Base-by-base conservation (phyloP, 92 coral and sea anemone species). In the Paragorgia papillata region DNA sequence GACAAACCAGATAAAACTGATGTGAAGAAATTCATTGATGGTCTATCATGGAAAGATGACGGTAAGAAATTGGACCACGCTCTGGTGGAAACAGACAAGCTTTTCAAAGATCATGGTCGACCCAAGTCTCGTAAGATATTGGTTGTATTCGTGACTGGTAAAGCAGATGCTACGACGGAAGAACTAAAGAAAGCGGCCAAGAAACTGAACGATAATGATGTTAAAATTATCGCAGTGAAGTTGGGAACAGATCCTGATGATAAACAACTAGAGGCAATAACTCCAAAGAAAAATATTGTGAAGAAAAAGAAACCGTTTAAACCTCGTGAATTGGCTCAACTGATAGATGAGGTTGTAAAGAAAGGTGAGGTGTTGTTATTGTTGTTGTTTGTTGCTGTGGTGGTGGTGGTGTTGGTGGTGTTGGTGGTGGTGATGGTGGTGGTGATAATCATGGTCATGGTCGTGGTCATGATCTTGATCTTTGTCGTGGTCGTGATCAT, bases 141-240 rank as follows among this genome's bases (percentile, higher is more conserved):
- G 31, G 93, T 92, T 27, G 79, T 88, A 31, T 86, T 92, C 67
- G 91, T 89, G n/a, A 92, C 89, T 74, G 80, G 92, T 44, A 51
- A 60, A 9, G 91, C 97, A 9, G 92, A 91, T 10, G 25, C 82
- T 31, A 77, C 89, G 79, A 90, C 83, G 5, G 75, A 66, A 13
- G 86, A 75, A 26, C 58, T 90, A n/a, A 75, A 80, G 46, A 57
- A n/a, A 21, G 89, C 90, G 54, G 89, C 84, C 13, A 86, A 79
- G 27, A 77, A 66, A 20, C 48, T 90, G 73, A 74, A 70, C 26
- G 69, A 79, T 2, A 69, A 63, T 28, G 73, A 55, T 10, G 83
- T 92, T 17, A 88, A 65, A n/a, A 79, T 88, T 22, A 75, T 92
- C 41, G 96, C 89, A 33, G 96, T 92, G 60, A 88, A 92, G 2